These are phyloP conservation scores for Iphiclides podalirius DNA, from an alignment of 2,888 invertebrate species.

Conservation along the genomic window DNA sequence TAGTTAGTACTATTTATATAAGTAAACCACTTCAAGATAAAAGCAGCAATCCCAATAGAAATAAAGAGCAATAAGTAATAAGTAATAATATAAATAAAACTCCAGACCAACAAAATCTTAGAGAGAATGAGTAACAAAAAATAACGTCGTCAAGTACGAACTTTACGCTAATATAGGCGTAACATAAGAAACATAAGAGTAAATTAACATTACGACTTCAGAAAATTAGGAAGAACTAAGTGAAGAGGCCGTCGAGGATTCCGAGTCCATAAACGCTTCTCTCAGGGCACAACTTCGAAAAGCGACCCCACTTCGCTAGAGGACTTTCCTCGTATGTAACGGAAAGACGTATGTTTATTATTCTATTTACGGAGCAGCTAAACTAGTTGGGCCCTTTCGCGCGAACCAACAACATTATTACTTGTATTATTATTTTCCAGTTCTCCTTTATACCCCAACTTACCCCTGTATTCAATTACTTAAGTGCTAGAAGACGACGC, in stretches of 20 bases:
- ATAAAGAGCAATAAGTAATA: too few species aligned
- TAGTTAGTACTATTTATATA: too few species aligned
- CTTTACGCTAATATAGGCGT: too few species aligned
- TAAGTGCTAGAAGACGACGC: slow-evolving; percentile 64
- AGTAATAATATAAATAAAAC: too few species aligned
- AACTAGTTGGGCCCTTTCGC: slow-evolving; percentile 51
- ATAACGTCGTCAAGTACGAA: too few species aligned
- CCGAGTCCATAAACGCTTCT: slow-evolving; percentile 2
- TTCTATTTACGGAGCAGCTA: slow-evolving; percentile 48
- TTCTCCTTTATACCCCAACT: slow-evolving; percentile 60
- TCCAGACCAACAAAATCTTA: too few species aligned
- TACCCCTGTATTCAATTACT: slow-evolving; percentile 74
- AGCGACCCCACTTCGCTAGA: slow-evolving; percentile 3
- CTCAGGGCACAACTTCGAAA: not conserved
- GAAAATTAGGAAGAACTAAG: not conserved
- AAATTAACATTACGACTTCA: not conserved
- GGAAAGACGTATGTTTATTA: slow-evolving; percentile 36
- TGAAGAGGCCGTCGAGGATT: not conserved
- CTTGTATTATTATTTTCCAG: slow-evolving; percentile 69
- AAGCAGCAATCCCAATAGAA: too few species aligned
- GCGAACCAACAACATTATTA: slow-evolving; percentile 51
- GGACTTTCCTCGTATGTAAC: slow-evolving; percentile 17
- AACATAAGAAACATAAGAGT: not conserved
- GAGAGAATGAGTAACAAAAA: too few species aligned
- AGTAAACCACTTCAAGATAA: too few species aligned